Evolutionary conservation across 2,797 vertebrate species (phyloP), one percentile per base, ranked within the genome.

Genomic region (Hybognathus amarus): DNA sequence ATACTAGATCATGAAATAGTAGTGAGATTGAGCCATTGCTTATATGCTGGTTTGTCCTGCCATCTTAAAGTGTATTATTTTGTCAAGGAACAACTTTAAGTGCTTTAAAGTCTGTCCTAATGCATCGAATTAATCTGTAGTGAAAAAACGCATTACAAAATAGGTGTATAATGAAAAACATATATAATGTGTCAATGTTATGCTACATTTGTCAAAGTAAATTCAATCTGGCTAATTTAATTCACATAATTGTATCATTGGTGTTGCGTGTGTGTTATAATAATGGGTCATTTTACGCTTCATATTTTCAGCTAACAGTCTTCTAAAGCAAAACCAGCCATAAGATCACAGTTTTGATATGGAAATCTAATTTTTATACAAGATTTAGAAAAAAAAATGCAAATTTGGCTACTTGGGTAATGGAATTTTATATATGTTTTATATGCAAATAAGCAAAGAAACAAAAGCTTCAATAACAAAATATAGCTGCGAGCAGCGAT

Each of bases 201-300:
- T 76, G 71, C 63, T 42, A 82, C 80, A n/a, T 68, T 83, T 67
- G 24, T 54, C 30, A 76, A 82, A 56, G 36, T 54, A 66, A 68
- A 76, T 68, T 83, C 61, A 76, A 68, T 66, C 36, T 66, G 38
- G 80, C 12, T 83, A 66, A 83, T 59, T 76, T 56, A 68, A 83
- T 82, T 75, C 33, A 42, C 30, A 50, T 82, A 82, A 82, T 75
- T 75, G 80, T 67, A 66, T 82, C 33, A 67, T 17, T 56, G 71
- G 68, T 63, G 68, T 73, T 47, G 54, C 40, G 5, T 56, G 77
- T 56, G 77, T 81, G 69, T 52, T 64, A 42, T 64, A 27, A 33
- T 66, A 47, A 66, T 5, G 20, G 63, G 36, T 9, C 61, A 82
- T 82, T 82, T 76, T 76, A 76, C 36, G 80, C 73, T 68, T 76